Conservation (phyloP, 2,888 invertebrate species). For the Lottia scabra region DNA sequence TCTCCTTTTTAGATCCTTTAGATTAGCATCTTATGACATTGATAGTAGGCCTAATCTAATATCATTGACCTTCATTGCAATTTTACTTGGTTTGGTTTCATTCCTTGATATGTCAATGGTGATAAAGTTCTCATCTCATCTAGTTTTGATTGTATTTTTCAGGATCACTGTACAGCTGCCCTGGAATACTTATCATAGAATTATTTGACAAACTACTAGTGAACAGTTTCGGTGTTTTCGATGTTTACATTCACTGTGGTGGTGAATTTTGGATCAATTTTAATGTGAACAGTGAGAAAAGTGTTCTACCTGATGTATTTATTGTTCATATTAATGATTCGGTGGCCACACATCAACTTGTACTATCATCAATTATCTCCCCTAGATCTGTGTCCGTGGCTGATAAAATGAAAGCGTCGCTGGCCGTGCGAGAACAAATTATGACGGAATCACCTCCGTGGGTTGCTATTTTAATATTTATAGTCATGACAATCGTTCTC, state of each 20-base stretch:
- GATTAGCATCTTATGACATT: no score
- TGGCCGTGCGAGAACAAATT: slow-evolving; percentile 6
- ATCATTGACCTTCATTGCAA: no score
- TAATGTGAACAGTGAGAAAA: slow-evolving; percentile 38
- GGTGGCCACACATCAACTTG: slow-evolving; percentile 43
- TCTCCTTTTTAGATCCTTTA: no score
- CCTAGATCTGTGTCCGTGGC: slow-evolving; percentile 39
- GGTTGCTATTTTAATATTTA: slow-evolving; percentile 43
- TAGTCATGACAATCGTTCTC: slow-evolving; percentile 31
- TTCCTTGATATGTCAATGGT: no score
- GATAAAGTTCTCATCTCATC: no score
- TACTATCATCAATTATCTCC: slow-evolving; percentile 48
- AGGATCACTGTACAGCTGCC: slow-evolving; percentile 58
- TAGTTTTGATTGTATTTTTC: slow-evolving; percentile 18
- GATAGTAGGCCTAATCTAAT: no score
- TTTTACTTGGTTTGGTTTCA: no score
- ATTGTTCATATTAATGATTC: slow-evolving; percentile 53
- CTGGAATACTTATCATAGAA: slow-evolving; percentile 57
- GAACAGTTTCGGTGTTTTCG: slow-evolving; percentile 49
- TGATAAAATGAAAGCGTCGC: slow-evolving; percentile 5
- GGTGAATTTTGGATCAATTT: slow-evolving; percentile 55
- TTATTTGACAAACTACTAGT: slow-evolving; percentile 51
- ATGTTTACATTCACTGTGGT: slow-evolving; percentile 60
- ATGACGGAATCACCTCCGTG: slow-evolving; percentile 37
- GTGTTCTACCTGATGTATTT: slow-evolving; percentile 50